Evolutionary conservation across 2,797 vertebrate species (phyloP).

Genomic region (Paramormyrops hopkinsi): DNA sequence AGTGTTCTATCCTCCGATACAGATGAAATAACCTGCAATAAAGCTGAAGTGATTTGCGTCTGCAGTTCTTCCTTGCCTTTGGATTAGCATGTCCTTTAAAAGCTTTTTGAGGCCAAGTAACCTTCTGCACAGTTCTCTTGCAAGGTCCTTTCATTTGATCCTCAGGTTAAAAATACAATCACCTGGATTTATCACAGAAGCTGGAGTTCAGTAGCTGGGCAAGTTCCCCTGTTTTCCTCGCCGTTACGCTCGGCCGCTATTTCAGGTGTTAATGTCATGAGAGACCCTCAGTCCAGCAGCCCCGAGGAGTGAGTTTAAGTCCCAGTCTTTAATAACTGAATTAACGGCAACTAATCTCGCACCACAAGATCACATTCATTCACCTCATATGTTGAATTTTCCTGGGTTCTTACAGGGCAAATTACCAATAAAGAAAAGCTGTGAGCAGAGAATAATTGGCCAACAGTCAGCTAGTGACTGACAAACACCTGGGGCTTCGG

Average conservation of each 20-base stretch:
- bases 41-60: not conserved
- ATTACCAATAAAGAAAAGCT: not conserved
- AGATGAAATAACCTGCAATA: conserved; percentile 20
- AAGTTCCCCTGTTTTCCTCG: not conserved
- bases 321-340: not conserved
- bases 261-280: not conserved
- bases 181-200: not conserved
- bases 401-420: not conserved
- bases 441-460: not conserved
- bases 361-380: not conserved
- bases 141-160: conserved; percentile 2
- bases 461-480: not conserved
- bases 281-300: not conserved
- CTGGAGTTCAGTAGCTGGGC: not conserved
- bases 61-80: not conserved
- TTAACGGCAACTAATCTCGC: not conserved
- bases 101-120: not conserved
- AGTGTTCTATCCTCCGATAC: not conserved
- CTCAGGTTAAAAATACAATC: not conserved
- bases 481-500: not conserved
- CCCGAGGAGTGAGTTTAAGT: not conserved
- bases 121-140: not conserved
- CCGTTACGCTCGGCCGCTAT: not conserved
- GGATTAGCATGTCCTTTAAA: not conserved
- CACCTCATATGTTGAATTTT: not conserved